Base-by-base conservation (phyloP, 2,888 invertebrate species). In the Hirtodrosophila duncani region DNA sequence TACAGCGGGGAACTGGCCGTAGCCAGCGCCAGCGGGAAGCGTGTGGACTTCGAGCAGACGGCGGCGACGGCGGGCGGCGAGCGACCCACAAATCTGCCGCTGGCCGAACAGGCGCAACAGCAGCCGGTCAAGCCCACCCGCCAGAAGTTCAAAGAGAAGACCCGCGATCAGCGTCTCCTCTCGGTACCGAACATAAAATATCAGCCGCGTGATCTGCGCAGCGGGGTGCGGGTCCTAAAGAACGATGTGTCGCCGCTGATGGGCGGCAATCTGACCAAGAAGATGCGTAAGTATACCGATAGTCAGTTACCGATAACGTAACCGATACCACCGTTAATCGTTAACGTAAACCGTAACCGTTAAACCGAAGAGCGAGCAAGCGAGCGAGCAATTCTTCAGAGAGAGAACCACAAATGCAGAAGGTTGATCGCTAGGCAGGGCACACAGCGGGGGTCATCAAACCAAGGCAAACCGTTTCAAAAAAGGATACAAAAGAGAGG, bases 231-330 rank as follows among this genome's bases (percentile, higher is more conserved):
- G 24, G 66, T 80, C 65, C 77, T 74, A 62, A 85, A 84, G 71
- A 82, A 82, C 34, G 86, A 86, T 64, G 82, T 83, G 36, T 77
- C 88, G 70, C 87, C 88, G 49, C 88, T 91, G 60, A 91, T 93
- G 88, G 91, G 92, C 77, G 92, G 92, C 85, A 92, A 89, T 89
- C 89, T 94, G 79, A 92, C 93, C 89, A 90, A 94, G 87, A 92
- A 94, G 89, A 93, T 94, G 91, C 94, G 94, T 95, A 94, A 95
- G 95, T 94, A 91, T 89, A 39, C 26, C 24, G 27, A 46, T 37
- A 59, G 46, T 37, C 37, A n/a, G 7, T 1, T 17, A 10, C 36
- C 17, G 23, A 26, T 13, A 37, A 8, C 11, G 17, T 20, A 34
- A 20, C 9, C 16, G 27, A 7, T 14, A 11, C 6, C 23, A n/a